A percentile compares a stretch with the other conserved stretches of the same genome.
Evolutionary conservation across 1,140 invertebrate species (phyloP).

Genomic region (Caenorhabditis remanei): DNA sequence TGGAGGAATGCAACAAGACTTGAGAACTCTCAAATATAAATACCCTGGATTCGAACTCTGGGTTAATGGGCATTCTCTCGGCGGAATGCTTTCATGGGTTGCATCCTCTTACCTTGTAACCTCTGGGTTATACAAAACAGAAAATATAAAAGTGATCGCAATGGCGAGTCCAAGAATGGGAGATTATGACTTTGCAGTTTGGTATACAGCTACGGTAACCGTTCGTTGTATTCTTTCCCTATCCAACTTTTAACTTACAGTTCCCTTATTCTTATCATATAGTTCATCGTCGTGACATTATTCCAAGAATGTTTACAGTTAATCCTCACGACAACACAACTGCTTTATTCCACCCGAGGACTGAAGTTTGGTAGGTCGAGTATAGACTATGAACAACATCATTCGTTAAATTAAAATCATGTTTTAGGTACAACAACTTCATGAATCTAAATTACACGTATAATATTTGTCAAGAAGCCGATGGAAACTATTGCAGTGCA

Average conservation of each 20-base stretch:
- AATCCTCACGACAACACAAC: conserved; percentile 38
- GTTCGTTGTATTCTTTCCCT: too few species aligned
- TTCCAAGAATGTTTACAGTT: neutral
- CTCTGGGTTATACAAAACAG: neutral
- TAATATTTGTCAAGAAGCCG: conserved; percentile 48
- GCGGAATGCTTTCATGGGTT: conserved; percentile 28
- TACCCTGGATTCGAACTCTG: conserved; percentile 61
- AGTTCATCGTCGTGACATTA: neutral
- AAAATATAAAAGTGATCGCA: conserved; percentile 46
- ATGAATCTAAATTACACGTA: conserved; percentile 41
- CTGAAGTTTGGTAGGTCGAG: conserved; percentile 40
- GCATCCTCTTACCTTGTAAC: conserved; percentile 41
- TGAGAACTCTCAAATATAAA: conserved; percentile 45
- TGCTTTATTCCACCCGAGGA: conserved; percentile 43
- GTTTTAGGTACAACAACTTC: conserved; percentile 23
- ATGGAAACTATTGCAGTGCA: conserved; percentile 55
- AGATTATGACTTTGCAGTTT: conserved; percentile 48
- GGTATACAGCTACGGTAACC: conserved; percentile 24
- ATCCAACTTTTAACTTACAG: neutral
- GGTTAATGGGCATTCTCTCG: conserved; percentile 60
- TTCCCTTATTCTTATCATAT: conserved; percentile 56
- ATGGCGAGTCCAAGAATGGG: conserved; percentile 35
- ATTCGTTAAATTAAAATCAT: neutral
- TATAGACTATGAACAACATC: neutral
- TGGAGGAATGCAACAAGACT: conserved; percentile 60